phyloP scores from a whole-genome alignment of 2,113 vertebrate species.

The Columba livia region DNA sequence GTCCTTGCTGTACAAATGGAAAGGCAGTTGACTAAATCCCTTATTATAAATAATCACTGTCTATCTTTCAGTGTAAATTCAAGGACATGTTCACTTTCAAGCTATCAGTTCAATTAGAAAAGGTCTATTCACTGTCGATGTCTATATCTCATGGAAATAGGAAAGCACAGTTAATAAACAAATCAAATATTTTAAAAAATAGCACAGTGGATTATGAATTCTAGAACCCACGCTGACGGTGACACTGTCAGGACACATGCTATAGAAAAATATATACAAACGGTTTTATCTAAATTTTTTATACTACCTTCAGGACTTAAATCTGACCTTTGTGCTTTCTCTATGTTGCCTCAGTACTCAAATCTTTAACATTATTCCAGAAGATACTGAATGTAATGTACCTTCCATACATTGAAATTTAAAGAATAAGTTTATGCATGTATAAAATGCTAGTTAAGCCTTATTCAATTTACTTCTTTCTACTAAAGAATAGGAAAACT shows the following conservation, averaged over 20 bases:
- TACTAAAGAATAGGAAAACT: background rate
- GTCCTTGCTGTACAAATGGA: slow-evolving; percentile 65
- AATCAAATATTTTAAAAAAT: slow-evolving; percentile 64
- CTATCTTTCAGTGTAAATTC: slow-evolving; percentile 72
- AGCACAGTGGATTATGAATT: slow-evolving; percentile 21
- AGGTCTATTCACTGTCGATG: slow-evolving; percentile 70
- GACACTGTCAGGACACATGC: slow-evolving; percentile 21
- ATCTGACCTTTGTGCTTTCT: slow-evolving; percentile 36
- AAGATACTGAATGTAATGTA: background rate
- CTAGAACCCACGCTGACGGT: background rate
- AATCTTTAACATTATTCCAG: slow-evolving; percentile 16
- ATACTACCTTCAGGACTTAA: slow-evolving; percentile 21
- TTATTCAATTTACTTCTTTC: slow-evolving; percentile 10
- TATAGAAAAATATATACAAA: background rate
- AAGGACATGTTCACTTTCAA: slow-evolving; percentile 72
- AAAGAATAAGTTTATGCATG: slow-evolving; percentile 13
- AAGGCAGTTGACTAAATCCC: slow-evolving; percentile 61
- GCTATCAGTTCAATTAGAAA: slow-evolving; percentile 75
- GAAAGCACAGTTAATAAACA: slow-evolving; percentile 67
- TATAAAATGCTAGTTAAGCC: slow-evolving; percentile 27
- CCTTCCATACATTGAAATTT: slow-evolving; percentile 4
- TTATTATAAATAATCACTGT: slow-evolving; percentile 73
- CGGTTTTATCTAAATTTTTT: background rate
- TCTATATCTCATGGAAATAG: slow-evolving; percentile 65
- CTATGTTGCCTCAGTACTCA: fast-evolving